Evolutionary conservation across 2,113 vertebrate species (phyloP), one percentile per base, ranked within the genome.

Genomic region (Varanus salvator): DNA sequence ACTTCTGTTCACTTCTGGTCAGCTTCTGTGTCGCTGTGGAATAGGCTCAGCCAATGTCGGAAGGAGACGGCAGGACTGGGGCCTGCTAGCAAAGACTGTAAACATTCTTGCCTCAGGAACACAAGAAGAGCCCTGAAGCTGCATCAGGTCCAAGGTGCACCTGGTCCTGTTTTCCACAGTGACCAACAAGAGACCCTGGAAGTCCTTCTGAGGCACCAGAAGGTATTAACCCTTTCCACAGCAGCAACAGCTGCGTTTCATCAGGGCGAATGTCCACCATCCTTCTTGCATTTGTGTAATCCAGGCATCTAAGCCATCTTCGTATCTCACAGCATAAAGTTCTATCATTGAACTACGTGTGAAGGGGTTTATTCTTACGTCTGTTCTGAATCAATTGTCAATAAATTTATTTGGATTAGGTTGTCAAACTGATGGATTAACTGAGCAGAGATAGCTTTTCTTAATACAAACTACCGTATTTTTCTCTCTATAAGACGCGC

Each of bases 391-490:
- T 34, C 75, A 23, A 27, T 23, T 78, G 48, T 3, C 44, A 78
- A 50, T 72, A 9, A 29, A 72, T 31, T 29, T 72, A 29, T 27
- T 12, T 78, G 44, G 48, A 78, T 48, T 11, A 78, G 48, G 21
- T 48, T 25, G 8, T 19, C 21, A 66, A 83, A 44, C 4, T 15
- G 12, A 2, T 52, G 31, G 60, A 64, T 21, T 54, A 80, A 4
- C 3, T 66, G 21, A 64, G 50, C 52, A 1, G 27, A 60, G 0
- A 71, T 6, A 80, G 0, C 31, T 89, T 9, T 71, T 87, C 0
- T 27, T 8, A 31, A 52, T 5, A 31, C 0, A 0, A 14, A 54
- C 2, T 80, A 50, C n/a, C n/a, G n/a, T n/a, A n/a, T n/a, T n/a
- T n/a, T n/a, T n/a, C n/a, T n/a, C n/a, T n/a, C n/a, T n/a, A n/a